Percentiles rank a stretch among this genome's conserved stretches.
Conservation (phyloP, 2,888 invertebrate species). For the Caenorhabditis virilis region DNA sequence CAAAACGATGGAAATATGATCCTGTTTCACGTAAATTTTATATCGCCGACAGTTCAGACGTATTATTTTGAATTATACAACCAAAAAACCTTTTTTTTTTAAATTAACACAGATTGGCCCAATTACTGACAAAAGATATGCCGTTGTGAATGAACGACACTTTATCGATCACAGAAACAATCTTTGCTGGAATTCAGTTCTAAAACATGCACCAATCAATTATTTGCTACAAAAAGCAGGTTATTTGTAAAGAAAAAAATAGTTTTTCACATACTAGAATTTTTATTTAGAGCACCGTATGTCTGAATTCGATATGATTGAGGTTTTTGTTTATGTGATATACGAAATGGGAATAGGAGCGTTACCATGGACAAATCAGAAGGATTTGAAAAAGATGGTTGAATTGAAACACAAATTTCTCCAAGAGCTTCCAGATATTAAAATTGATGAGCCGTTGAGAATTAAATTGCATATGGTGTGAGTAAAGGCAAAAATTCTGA, state of each 20-base stretch:
- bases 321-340: conserved; percentile 14
- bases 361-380: conserved; percentile 19
- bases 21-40: conserved; percentile 16
- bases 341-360: conserved; percentile 11
- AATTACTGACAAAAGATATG: conserved; percentile 20
- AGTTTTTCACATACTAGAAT: not conserved
- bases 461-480: not conserved
- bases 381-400: conserved; percentile 4
- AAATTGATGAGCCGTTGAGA: not conserved
- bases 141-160: not conserved
- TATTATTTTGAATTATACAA: conserved; percentile 5
- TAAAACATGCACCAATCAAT: not conserved
- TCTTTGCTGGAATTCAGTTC: not conserved
- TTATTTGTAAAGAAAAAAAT: conserved; percentile 1
- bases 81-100: conserved; percentile 5
- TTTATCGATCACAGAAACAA: not conserved
- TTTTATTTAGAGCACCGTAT: conserved; percentile 20
- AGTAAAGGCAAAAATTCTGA: not conserved
- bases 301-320: conserved; percentile 24
- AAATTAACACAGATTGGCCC: conserved; percentile 11
- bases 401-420: conserved; percentile 17
- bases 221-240: not conserved
- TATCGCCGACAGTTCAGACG: conserved; percentile 20
- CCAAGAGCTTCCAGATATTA: not conserved
- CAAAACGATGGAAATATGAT: conserved; percentile 25